phyloP scores from a whole-genome alignment of 2,888 invertebrate genomes.

The Standfussiana lucernea region DNA sequence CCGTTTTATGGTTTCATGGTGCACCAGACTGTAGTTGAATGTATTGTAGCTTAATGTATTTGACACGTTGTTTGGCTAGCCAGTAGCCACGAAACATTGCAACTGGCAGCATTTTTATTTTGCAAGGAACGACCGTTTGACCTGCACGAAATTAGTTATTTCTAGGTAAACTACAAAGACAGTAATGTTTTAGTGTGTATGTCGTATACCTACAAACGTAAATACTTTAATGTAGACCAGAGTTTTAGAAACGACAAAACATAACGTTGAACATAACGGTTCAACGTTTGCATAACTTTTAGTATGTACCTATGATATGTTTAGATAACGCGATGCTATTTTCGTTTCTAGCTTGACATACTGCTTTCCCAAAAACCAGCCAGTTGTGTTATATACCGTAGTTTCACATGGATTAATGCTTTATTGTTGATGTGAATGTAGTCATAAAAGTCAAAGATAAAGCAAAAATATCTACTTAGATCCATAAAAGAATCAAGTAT shows the following conservation, averaged over 20 bases:
- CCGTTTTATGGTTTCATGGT: neutral
- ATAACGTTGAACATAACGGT: neutral
- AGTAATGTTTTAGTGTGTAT: constrained; percentile 37
- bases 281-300: neutral
- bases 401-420: constrained; percentile 28
- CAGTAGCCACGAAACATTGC: neutral
- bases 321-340: too few species aligned
- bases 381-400: neutral
- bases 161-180: constrained; percentile 22
- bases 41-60: neutral
- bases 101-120: constrained; percentile 32
- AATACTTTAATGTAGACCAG: neutral
- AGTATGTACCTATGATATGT: neutral
- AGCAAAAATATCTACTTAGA: constrained; percentile 35
- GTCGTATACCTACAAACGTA: constrained; percentile 3
- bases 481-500: constrained; percentile 24
- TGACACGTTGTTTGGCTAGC: neutral
- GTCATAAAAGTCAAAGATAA: constrained; percentile 34
- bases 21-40: neutral
- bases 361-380: constrained; percentile 24
- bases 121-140: constrained; percentile 23
- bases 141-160: constrained; percentile 39
- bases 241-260: neutral
- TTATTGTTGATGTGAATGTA: constrained; percentile 13
- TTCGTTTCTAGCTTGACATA: neutral